Evolutionary conservation across 1,140 invertebrate species (phyloP).

Genomic region (Solenopsis fugax): DNA sequence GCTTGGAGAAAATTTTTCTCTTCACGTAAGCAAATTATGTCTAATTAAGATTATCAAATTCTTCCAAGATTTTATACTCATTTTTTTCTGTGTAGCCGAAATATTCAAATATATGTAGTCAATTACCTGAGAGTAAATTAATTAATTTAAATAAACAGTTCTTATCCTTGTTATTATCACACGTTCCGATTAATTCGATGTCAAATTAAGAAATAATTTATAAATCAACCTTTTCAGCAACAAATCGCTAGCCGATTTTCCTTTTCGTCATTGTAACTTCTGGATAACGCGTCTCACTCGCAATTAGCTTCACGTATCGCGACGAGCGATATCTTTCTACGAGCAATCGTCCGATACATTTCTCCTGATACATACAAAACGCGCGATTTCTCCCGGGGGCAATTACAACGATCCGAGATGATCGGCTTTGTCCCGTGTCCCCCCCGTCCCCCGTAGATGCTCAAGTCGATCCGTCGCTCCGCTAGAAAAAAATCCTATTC

Average conservation of each 20-base stretch:
- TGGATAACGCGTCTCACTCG: neutral
- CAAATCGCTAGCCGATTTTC: neutral
- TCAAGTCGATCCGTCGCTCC: conserved; percentile 40
- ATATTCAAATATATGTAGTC: no score
- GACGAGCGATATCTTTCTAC: neutral
- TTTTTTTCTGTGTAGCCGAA: no score
- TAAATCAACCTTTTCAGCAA: neutral
- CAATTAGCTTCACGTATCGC: conserved; percentile 14
- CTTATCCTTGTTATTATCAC: no score
- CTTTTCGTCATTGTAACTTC: neutral
- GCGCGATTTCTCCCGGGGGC: conserved; percentile 38
- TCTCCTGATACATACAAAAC: conserved; percentile 7
- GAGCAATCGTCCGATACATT: conserved; percentile 12
- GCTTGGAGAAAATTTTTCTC: no score
- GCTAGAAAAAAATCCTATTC: conserved; percentile 43
- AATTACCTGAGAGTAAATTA: no score
- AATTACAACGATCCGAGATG: conserved; percentile 42
- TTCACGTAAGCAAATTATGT: no score
- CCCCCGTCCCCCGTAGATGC: neutral
- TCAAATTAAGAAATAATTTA: conserved; percentile 8
- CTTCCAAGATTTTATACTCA: no score
- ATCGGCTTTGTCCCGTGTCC: conserved; percentile 46
- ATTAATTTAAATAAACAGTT: no score
- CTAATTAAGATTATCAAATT: no score
- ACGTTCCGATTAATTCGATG: neutral